Base-by-base conservation (phyloP, 2,113 vertebrate species). In the Sprattus sprattus region DNA sequence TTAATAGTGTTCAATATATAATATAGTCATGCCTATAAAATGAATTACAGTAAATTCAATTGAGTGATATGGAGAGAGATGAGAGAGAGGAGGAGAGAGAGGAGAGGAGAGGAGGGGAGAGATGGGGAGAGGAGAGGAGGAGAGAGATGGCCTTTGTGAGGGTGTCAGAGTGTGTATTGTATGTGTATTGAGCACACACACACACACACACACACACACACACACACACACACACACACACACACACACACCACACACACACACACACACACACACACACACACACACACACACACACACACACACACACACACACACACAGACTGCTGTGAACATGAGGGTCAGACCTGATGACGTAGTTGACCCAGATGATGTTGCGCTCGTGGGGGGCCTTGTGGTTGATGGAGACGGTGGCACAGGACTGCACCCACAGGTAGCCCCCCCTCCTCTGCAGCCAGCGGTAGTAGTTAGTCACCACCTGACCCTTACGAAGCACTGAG, bases 281-380 rank as follows among this genome's bases (percentile, higher is more conserved):
- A 81, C 39, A 46, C 22, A 25, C 16, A 45, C 32, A 81, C 44
- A 45, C 44, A 45, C 44, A 81, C 81, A 81, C 45, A 82, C 44
- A 46, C 67, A 82, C 57, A 86, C 86, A 85, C 82, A 80, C 67
- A 88, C 71, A 88, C 82, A 28, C 47, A 57, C 75, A n/a, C 39
- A 20, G 16, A 25, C 84, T 83, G 57, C 49, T n/a, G n/a, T 25
- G 64, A 67, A 71, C 25, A 50, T 84, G 80, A 52, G 52, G 83
- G 80, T 54, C 94, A 90, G 86, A 98, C 97, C 97, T 98, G 92
- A 97, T 94, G 89, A 98, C 94, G 11, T 96, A 96, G 93, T 97
- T 98, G 91, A 98, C 96, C 97, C 97, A 98, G 88, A 97, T 96
- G 93, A 97, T 95, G n/a, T 97, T 97, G 84, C 95, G 96, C 89